phyloP scores from a whole-genome alignment of 2,113 vertebrate genomes.

The Chroicocephalus ridibundus region DNA sequence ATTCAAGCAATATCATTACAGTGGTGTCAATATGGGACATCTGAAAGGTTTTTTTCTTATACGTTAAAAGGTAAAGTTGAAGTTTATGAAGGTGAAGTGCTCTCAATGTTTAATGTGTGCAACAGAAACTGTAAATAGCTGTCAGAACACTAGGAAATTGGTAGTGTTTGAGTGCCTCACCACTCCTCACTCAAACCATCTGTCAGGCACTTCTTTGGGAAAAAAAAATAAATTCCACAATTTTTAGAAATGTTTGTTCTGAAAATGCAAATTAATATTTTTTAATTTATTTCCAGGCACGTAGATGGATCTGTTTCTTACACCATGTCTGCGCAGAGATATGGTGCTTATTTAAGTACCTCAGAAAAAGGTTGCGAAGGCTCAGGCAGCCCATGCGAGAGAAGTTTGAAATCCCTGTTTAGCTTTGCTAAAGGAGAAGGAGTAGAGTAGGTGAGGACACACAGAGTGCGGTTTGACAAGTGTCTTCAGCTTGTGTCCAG shows the following conservation, averaged over 20 bases:
- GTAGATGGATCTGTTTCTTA: background rate
- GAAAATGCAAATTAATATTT: slow-evolving; percentile 50
- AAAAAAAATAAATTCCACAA: slow-evolving; percentile 16
- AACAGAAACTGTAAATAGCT: slow-evolving; percentile 70
- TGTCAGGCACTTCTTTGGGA: slow-evolving; percentile 64
- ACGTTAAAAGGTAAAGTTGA: slow-evolving; percentile 26
- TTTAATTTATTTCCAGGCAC: background rate
- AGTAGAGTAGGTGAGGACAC: background rate
- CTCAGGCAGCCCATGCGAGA: background rate
- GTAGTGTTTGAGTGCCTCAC: slow-evolving; percentile 50
- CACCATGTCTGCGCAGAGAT: background rate
- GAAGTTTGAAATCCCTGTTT: background rate
- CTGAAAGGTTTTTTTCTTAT: background rate
- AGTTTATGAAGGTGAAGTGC: slow-evolving; percentile 52
- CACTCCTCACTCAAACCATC: slow-evolving; percentile 68
- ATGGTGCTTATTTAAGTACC: background rate
- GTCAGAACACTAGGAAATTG: slow-evolving; percentile 65
- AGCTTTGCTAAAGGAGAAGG: background rate
- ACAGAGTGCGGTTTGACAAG: background rate
- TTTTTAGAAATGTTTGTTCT: slow-evolving; percentile 70
- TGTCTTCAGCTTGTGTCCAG: background rate
- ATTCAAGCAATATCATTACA: background rate
- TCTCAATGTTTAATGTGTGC: slow-evolving; percentile 55
- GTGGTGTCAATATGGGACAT: background rate
- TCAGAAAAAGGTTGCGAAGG: background rate